Base-by-base conservation (phyloP, 2,797 vertebrate genomes). In the Diplodus puntazzo region DNA sequence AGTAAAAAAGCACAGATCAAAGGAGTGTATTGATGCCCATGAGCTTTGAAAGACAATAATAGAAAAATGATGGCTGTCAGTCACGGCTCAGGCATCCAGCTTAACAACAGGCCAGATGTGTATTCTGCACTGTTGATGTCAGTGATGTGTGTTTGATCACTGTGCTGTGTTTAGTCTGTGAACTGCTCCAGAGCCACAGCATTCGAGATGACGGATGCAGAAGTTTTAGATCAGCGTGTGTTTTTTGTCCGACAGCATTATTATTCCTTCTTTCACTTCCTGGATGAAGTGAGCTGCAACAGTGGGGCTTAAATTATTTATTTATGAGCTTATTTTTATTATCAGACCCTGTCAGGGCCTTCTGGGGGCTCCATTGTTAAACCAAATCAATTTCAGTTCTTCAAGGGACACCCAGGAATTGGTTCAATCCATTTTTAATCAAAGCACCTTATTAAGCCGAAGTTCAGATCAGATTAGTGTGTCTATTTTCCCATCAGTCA, bases 371-470 rank as follows among this genome's bases (percentile, higher is more conserved):
- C 39, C 43, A 62, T 69, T 79, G 67, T 81, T 55, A 39, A 60
- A 50, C n/a, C 14, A 12, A 82, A 77, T 79, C 50, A 49, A 71
- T 82, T 80, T 78, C 46, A 50, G 50, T 62, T 69, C 69, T 83
- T 68, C 59, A 43, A 55, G 57, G 68, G 50, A 79, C 68, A 55
- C 73, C 50, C 5, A 34, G 59, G 61, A 80, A 83, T 80, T 11
- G 6, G 53, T 71, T 86, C 25, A 71, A 75, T 86, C 65, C 75
- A 83, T 85, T 88, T 83, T 76, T 86, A 86, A 91, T 87, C 79
- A 84, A 77, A 77, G 82, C 57, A 45, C 43, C 18, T 73, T 61
- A 73, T 83, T 75, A 62, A 30, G 62, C 53, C 10, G 7, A 18
- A 60, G 50, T 60, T 69, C 17, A 46, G 7, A 81, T 77, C 66